A percentile compares a stretch with the other conserved stretches of the same genome.
Evolutionary conservation across 2,888 invertebrate genomes (phyloP).

Genomic region (Phyllotreta cruciferae): DNA sequence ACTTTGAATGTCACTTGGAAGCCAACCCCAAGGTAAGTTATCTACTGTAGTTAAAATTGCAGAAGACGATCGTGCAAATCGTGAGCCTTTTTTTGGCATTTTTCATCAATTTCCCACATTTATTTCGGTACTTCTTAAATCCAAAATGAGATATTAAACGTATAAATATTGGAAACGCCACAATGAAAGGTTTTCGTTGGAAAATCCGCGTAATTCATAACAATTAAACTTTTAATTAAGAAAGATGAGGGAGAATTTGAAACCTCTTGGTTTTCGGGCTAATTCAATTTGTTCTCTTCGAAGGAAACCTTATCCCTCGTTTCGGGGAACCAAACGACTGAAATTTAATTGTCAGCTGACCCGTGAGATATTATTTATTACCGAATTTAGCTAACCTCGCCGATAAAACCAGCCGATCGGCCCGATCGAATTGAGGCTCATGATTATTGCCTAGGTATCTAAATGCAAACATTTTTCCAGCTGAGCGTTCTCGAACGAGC

Average conservation of each 20-base stretch:
- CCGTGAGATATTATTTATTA: slow-evolving; percentile 30
- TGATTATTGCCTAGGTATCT: no score
- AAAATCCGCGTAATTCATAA: slow-evolving; percentile 35
- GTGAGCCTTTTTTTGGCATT: no score
- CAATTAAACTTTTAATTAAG: slow-evolving; percentile 39
- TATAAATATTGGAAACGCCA: no score
- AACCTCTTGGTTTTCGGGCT: slow-evolving; percentile 34
- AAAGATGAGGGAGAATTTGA: slow-evolving; percentile 34
- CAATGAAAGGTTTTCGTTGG: no score
- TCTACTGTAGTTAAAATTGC: neutral
- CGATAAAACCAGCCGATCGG: no score
- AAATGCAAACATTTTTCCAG: no score
- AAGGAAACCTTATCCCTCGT: slow-evolving; percentile 28
- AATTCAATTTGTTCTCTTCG: slow-evolving; percentile 38
- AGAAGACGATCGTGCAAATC: no score
- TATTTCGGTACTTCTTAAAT: neutral
- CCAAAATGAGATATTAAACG: no score
- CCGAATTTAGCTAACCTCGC: neutral
- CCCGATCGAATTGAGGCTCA: no score
- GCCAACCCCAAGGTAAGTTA: slow-evolving; percentile 79
- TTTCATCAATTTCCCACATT: no score
- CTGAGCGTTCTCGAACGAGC: no score
- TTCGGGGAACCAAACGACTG: slow-evolving; percentile 24
- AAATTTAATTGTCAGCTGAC: slow-evolving; percentile 37
- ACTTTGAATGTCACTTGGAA: slow-evolving; percentile 80